Base-by-base conservation (phyloP, 2,113 vertebrate species). In the Spermophilus dauricus region DNA sequence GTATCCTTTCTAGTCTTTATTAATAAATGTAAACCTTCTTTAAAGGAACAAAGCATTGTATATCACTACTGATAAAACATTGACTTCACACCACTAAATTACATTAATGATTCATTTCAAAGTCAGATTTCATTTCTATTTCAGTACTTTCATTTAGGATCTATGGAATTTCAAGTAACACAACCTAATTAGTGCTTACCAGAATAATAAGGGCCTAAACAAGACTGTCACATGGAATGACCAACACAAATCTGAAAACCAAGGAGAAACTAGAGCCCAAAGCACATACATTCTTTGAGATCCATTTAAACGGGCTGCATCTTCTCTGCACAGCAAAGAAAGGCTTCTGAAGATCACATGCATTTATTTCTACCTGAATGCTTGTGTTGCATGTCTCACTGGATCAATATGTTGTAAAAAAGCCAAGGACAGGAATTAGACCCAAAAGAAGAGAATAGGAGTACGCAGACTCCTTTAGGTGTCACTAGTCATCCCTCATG, bases 31-130 rank as follows among this genome's bases (percentile, higher is more conserved):
- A 80, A 93, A 53, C 48, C n/a, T 91, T 82, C 30, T 37, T 92
- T 28, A 91, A 95, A 80, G 48, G 85, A 83, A 91, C 13, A 84
- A 94, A 94, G 89, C 56, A 70, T 80, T 42, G 8, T 32, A 61
- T 42, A 48, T 24, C 65, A 56, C 28, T 18, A 26, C 13, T 16
- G 5, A 63, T 86, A 42, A 82, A 94, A 69, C 10, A 34, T 80
- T 90, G 34, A 34, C 42, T 78, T 85, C 48, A 77, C 14, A 75
- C 7, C 5, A 4, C 20, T 48, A 34, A 82, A 37, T 67, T 91
- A n/a, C 3, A 70, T 75, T 56, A 78, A 10, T 65, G n/a, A 89
- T 48, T 61, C 45, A 56, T 61, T 94, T 83, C 48, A 24, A 91
- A 42, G 20, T 45, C 45, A 89, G 82, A 56, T 39, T 86, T 45